Evolutionary conservation across 2,888 invertebrate genomes (phyloP), one percentile per base, ranked within the genome.

Genomic region (Cerastoderma edule): DNA sequence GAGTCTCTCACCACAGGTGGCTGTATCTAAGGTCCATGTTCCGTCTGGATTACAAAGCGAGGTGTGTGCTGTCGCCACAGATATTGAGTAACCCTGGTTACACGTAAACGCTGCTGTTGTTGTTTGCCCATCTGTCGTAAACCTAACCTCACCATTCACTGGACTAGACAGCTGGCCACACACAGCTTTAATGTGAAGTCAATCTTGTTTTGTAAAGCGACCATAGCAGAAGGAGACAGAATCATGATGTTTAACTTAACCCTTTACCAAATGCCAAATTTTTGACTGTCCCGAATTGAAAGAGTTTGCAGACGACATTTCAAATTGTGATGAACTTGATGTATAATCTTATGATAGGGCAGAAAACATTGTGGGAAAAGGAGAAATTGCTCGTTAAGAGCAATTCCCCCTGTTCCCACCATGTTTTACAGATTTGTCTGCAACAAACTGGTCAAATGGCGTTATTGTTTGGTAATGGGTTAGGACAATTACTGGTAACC

Each of bases 1-100:
- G n/a, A n/a, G n/a, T 56, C 19, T 19, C 65, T 39, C 67, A 79
- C 79, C 69, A 72, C 79, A 79, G 32, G 69, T 66, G 13, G 60
- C 48, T 24, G 35, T 53, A 22, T 48, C 46, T 19, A 5, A 19
- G 8, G n/a, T 69, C 79, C 79, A 79, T 33, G 67, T 44, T 8
- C 77, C 77, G 28, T 67, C 72, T 13, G 24, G 30, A 22, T 39
- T 35, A 50, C 72, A 67, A 35, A 39, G 39, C 24, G 60, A 39
- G 33, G 63, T 33, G 22, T 48, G 24, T 13, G 63, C 28, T 22
- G 28, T 50, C 1, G 46, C 28, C 19, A 10, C 30, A 16, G 72
- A 44, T 2, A 69, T 24, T 32, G 72, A 72, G 27, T 46, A 74
- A 0, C 79, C 79, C 16, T 66, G 50, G 16, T 72, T 69, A 69